Base-by-base conservation (phyloP, 2,113 vertebrate genomes). In the Crypturellus undulatus region DNA sequence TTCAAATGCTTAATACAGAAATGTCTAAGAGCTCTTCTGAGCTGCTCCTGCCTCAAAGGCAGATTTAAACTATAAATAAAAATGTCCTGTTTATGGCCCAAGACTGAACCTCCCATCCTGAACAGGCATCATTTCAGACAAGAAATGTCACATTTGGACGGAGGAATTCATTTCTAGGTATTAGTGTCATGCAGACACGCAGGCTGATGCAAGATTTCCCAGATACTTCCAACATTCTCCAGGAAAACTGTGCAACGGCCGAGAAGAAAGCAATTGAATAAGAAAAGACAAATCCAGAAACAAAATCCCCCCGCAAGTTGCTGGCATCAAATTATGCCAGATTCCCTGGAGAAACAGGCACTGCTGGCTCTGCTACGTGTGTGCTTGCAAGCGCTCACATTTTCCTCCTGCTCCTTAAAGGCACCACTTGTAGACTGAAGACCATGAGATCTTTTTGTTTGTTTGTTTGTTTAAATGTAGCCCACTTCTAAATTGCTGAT, bases 331-430 rank as follows among this genome's bases (percentile, higher is more conserved):
- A 90, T 84, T 80, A 80, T 82, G 90, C 95, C 92, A 94, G 77
- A 84, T 72, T 93, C 77, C 86, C 1, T 64, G 90, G 79, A 95
- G 94, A 93, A 96, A 84, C 85, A 95, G 92, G 77, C 93, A 88
- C 72, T 9, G 3, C 77, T 97, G 92, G 90, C 87, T 85, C 45
- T 60, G 85, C 85, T n/a, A 86, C 47, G 18, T 18, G 89, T 30
- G 69, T 30, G 69, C 87, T 95, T 24, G 79, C 83, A 93, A 90
- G 42, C n/a, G 51, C 52, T 93, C 83, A 75, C 8, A 83, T 92
- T 94, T 94, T 96, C 92, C 92, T 84, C 45, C 69, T 1, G 2
- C 80, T 67, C 56, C 90, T 90, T 88, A 90, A 90, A 95, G 69
- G 68, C 72, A 78, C 88, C 93, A 88, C 30, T 92, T 83, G 68